Base-by-base conservation (phyloP, 2,888 invertebrate species). In the Prenolepis imparis region DNA sequence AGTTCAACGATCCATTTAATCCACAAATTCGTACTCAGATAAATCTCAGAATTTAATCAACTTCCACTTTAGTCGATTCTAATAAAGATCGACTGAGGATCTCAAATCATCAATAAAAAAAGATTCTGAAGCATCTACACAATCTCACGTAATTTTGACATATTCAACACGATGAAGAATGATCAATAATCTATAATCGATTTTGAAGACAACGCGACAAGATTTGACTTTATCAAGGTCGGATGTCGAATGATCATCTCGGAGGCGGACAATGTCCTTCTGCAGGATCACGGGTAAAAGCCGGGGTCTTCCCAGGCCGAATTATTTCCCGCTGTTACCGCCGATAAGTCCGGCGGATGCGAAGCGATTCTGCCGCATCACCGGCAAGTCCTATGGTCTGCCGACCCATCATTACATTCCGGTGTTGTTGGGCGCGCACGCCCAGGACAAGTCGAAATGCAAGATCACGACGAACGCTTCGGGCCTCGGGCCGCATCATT, bases 281-380 rank as follows among this genome's bases (percentile, higher is more conserved):
- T 98, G 98, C 95, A 96, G 97, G 94, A 97, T 98, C 91, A 98
- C 98, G 84, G 97, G 97, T 91, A 96, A 96, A 94, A 97, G 97
- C 94, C 96, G 97, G 91, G 97, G 97, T 92, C 96, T 98, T 92
- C 98, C 97, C 75, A 97, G 97, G 93, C 97, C 97, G 77, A 97
- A 98, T 94, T 98, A 97, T 94, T 97, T 98, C 92, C 98, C 98
- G 28, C 95, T 98, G 74, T 95, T 98, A 88, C 97, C 97, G 66
- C 97, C 98, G 4, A 97, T 98, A 85, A 97, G 97, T 70, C 97
- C 98, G 18, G 97, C 97, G n/a, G 97, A 98, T 93, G 98, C 98
- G 1, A 96, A 97, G 92, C 96, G 97, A 86, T 96, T 97, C 94
- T 97, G 97, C 95, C 96, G 97, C 90, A 97, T 98, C 91, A 97